Evolutionary conservation across 2,888 invertebrate species (phyloP).

Genomic region (Coenonympha arcania): DNA sequence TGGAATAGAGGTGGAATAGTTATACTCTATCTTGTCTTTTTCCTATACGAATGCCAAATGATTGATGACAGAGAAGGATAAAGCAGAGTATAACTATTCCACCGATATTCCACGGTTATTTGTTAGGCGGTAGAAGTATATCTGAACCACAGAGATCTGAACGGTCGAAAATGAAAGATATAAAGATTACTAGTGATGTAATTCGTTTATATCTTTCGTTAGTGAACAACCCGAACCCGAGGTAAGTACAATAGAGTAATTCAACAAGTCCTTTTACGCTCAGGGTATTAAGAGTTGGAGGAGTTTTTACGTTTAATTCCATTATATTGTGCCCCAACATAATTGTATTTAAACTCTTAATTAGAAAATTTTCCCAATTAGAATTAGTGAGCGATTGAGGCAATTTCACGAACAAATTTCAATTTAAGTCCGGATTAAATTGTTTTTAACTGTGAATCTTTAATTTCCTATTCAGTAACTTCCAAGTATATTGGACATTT

Average conservation of each 20-base stretch:
- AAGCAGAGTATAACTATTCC: too few relatives aligned
- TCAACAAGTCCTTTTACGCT: constrained; percentile 2
- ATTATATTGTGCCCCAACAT: constrained; percentile 12
- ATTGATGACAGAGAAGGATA: too few relatives aligned
- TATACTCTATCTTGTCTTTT: too few relatives aligned
- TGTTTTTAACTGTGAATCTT: constrained; percentile 5
- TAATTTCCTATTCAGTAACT: not conserved
- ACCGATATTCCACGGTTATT: too few relatives aligned
- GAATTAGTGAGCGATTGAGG: constrained; percentile 4
- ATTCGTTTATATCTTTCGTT: not conserved
- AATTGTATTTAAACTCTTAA: constrained; percentile 17
- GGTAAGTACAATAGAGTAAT: constrained; percentile 21
- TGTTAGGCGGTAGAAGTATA: too few relatives aligned
- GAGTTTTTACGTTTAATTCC: constrained; percentile 14
- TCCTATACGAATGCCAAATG: too few relatives aligned
- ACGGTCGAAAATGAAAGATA: not conserved
- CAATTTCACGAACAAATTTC: constrained; percentile 10
- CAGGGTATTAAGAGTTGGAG: constrained; percentile 6
- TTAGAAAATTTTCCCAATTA: constrained; percentile 14
- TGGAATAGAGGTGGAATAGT: too few relatives aligned
- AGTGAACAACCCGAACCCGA: not conserved
- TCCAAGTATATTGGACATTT: not conserved
- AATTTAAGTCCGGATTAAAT: constrained; percentile 1
- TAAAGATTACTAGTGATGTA: not conserved
- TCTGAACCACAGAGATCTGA: too few relatives aligned